A percentile compares a stretch with the other conserved stretches of the same genome.
phyloP scores from a whole-genome alignment of 2,888 invertebrate species.

The Lathronympha strigana region DNA sequence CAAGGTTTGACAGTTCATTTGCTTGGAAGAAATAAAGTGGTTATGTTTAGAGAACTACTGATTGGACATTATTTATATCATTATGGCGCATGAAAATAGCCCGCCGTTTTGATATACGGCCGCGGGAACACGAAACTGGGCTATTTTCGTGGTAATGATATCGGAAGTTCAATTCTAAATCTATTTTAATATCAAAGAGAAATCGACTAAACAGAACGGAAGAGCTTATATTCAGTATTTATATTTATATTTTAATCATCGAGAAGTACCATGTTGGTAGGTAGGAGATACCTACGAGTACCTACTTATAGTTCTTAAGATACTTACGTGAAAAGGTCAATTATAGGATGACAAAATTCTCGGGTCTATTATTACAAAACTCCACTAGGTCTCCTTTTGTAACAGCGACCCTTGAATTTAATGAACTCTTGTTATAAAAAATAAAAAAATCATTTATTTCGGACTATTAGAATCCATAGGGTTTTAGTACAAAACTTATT shows the following conservation, averaged over 20 bases:
- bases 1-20: no score
- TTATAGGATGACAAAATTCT: no score
- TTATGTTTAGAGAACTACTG: conserved; percentile 15
- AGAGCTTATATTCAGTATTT: conserved; percentile 2
- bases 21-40: no score
- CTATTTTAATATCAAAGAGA: conserved; percentile 9
- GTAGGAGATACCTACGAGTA: not conserved
- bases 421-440: no score
- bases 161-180: conserved; percentile 22
- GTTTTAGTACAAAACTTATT: no score
- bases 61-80: conserved; percentile 34
- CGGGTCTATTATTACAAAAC: no score
- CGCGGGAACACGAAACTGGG: conserved; percentile 22
- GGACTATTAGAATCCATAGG: no score
- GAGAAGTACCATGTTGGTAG: not conserved
- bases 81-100: conserved; percentile 30
- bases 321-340: no score
- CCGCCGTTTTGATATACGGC: conserved; percentile 57
- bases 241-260: not conserved
- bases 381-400: no score
- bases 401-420: no score
- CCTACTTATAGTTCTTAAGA: not conserved
- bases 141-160: conserved; percentile 22
- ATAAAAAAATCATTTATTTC: no score
- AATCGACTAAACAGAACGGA: not conserved